Base-by-base conservation (phyloP, 1,140 invertebrate genomes). In the Listronotus bonariensis region DNA sequence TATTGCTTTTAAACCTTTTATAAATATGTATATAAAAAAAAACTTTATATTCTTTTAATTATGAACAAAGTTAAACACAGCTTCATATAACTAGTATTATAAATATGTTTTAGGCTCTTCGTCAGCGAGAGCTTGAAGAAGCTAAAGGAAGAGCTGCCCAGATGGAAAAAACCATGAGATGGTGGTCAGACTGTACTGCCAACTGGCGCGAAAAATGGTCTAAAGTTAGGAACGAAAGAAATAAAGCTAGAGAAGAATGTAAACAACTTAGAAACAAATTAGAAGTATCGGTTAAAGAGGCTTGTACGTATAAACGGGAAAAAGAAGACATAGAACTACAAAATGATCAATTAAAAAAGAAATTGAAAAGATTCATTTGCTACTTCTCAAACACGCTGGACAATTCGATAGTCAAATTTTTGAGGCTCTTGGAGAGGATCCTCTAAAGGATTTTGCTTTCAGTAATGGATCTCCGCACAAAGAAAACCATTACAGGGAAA, bases 131-230 rank as follows among this genome's bases (percentile, higher is more conserved):
- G 77, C 79, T 97, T 59, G 92, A 96, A 70, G 94, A 98, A 75
- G 93, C 94, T 0, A 82, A 93, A 65, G 92, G 93, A 1, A 79
- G 95, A 59, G 93, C 93, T 5, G 89, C 93, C 0, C 96, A 98
- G 79, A 98, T 98, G 96, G 96, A 98, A 77, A 98, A 98, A 80
- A 98, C 96, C 0, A 98, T 98, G 94, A 83, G 93, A 53, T 98
- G 96, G 96, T 98, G 96, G 96, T 92, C 90, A 0, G 91, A 93
- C 70, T 94, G 92, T 76, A 97, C 95, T 0, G 89, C 89, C 11
- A 92, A 92, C 74, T 94, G 92, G 92, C 83, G 95, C 8, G 93
- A 97, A 78, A 98, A 98, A 77, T 98, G 96, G 96, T 95, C 92
- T 78, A 96, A 97, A 81, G 88, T 92, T 6, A 80, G 92, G 46